Conservation (phyloP, 2,113 vertebrate species). For the Ceratotherium simum region DNA sequence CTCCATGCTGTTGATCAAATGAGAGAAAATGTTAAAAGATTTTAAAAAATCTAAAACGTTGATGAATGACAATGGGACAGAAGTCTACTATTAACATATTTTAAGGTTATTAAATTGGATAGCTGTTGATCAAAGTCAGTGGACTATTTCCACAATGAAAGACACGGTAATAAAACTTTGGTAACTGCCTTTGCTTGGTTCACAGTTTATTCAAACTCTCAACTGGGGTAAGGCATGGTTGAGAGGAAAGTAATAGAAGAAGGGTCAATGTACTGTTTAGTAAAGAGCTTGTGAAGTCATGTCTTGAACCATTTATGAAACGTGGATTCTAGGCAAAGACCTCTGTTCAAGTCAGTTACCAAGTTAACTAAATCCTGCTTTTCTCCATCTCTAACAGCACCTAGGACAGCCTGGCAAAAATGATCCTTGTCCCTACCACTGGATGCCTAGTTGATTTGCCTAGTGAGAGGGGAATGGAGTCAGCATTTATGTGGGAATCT, state of each 20-base stretch:
- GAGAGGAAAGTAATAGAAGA: not conserved
- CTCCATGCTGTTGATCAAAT: not conserved
- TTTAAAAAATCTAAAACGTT: constrained; percentile 38
- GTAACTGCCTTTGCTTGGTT: not conserved
- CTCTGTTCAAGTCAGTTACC: not conserved
- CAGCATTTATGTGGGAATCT: not conserved
- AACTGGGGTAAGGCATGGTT: not conserved
- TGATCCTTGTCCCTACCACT: not conserved
- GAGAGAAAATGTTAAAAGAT: constrained; percentile 19
- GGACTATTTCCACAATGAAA: not conserved
- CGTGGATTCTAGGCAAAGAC: not conserved
- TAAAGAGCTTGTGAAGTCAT: not conserved
- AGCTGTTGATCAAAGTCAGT: not conserved
- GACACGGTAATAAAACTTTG: not conserved
- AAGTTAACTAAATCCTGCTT: constrained; percentile 5
- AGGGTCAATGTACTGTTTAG: not conserved
- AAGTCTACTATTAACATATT: not conserved
- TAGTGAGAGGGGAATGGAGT: not conserved
- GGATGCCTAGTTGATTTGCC: not conserved
- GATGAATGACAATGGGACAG: not conserved
- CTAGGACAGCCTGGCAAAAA: not conserved
- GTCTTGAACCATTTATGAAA: not conserved
- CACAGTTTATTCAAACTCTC: not conserved
- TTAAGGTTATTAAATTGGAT: constrained; percentile 17
- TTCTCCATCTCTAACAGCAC: not conserved